Evolutionary conservation across 2,797 vertebrate species (phyloP), one percentile per base, ranked within the genome.

Genomic region (Hylomyscus alleni): DNA sequence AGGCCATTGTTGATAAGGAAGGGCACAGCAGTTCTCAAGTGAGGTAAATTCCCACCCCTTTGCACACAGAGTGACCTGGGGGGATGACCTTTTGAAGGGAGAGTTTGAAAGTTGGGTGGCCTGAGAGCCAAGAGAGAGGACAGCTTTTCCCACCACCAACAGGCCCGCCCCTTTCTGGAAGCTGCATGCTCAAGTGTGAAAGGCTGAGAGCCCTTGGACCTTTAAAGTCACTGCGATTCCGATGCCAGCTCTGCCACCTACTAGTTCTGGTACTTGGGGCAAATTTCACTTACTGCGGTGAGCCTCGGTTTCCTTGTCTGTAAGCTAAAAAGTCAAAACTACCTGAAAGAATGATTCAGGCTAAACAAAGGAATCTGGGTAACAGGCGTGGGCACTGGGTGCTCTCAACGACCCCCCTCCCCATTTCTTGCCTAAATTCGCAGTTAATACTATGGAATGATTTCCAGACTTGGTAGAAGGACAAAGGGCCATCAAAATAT

Each of bases 1-100:
- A 94, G 93, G 84, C 95, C 95, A 90, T 67, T 96, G 98, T 96
- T 93, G 95, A 91, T 93, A 92, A 97, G 92, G 65, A 96, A 81
- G 72, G 92, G 60, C 89, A 11, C 8, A 4, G 83, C 83, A n/a
- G 26, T 95, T 97, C 93, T 76, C 58, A 77, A 90, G 80, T 94
- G 93, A 97, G 89, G 96, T 97, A 91, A 88, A 96, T 95, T 96
- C 96, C 95, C 89, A 94, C 52, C 96, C 65, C 83, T 56, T 82
- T 2, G 52, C 76, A 60, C 95, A 69, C 17, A 90, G 96, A 93
- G 65, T 92, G 78, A 67, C 86, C 86, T 37, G 78, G 24, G 81
- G 81, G 90, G 54, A 58, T 67, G 90, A 93, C 58, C 58, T 97
- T 96, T 91, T 76, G 58, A 94, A 92, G 94, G 37, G 26, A 69